These are phyloP conservation scores for Nemurella pictetii DNA, from an alignment of 2,888 invertebrate genomes.

Conservation along the genomic window DNA sequence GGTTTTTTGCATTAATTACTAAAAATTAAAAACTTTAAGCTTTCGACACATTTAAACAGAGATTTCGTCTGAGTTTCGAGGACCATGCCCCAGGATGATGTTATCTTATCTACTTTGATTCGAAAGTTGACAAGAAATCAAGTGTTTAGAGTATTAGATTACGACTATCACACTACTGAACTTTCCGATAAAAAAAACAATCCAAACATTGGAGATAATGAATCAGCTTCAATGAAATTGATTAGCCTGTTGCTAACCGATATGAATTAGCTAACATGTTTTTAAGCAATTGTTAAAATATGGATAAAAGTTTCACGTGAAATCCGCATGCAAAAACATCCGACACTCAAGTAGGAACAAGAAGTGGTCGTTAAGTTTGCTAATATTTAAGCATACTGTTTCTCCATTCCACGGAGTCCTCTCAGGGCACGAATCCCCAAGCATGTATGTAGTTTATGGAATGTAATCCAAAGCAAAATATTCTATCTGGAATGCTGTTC, in stretches of 20 bases:
- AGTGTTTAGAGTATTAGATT: background rate
- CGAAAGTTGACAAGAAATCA: background rate
- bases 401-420: too few relatives aligned
- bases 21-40: too few relatives aligned
- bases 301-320: background rate
- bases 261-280: background rate
- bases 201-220: background rate
- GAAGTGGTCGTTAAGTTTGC: too few relatives aligned
- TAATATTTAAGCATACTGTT: too few relatives aligned
- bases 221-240: background rate
- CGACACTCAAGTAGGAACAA: background rate
- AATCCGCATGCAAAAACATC: background rate
- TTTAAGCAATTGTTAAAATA: background rate
- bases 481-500: too few relatives aligned
- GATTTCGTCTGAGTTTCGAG: background rate
- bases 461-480: too few relatives aligned
- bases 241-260: background rate
- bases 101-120: background rate
- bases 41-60: too few relatives aligned
- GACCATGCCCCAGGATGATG: background rate
- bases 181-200: background rate
- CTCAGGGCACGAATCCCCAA: too few relatives aligned
- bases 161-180: background rate
- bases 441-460: too few relatives aligned
- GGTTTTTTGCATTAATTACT: too few relatives aligned